Base-by-base conservation (phyloP, 2,888 invertebrate species). In the Nomada fucata region DNA sequence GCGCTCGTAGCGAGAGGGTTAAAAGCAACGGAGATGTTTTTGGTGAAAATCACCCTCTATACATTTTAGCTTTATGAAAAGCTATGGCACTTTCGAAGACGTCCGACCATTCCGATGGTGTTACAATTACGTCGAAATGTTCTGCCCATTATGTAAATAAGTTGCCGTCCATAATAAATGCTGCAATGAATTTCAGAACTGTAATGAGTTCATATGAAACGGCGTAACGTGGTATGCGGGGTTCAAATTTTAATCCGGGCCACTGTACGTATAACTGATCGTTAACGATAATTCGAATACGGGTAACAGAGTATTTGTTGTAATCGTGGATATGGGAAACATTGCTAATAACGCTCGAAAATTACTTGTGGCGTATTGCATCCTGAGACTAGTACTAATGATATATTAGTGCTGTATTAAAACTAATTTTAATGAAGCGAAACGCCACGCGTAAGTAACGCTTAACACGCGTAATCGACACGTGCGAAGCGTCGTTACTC, bases 311-410 rank as follows among this genome's bases (percentile, higher is more conserved):
- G 84, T 90, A 90, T 91, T 85, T 88, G 82, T 88, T 86, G 87
- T 89, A 90, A 90, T 89, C 88, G 86, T 79, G 82, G 74, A 83
- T 85, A 86, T 88, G 86, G 89, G 86, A 86, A 90, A 89, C 86
- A 87, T 86, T 79, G 80, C 87, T 91, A 90, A 91, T 88, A 85
- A 89, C 82, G 84, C 90, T 86, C 88, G 89, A 90, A 91, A 91
- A 90, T 91, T 91, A 90, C 89, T 87, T 79, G 83, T 76, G 74
- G 85, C 79, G 67, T 78, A 71, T 80, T 81, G 74, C 61, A 53
- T 68, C 76, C 79, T 71, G 80, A 85, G 83, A 77, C 79, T 83
- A 75, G 86, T 86, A 89, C 89, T 91, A 87, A 89, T 90, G 86
- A 88, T 89, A 88, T 89, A 90, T 90, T 88, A 90, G 90, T 88